Base-by-base conservation (phyloP, 1,140 invertebrate genomes). In the Chrysomallon squamiferum region DNA sequence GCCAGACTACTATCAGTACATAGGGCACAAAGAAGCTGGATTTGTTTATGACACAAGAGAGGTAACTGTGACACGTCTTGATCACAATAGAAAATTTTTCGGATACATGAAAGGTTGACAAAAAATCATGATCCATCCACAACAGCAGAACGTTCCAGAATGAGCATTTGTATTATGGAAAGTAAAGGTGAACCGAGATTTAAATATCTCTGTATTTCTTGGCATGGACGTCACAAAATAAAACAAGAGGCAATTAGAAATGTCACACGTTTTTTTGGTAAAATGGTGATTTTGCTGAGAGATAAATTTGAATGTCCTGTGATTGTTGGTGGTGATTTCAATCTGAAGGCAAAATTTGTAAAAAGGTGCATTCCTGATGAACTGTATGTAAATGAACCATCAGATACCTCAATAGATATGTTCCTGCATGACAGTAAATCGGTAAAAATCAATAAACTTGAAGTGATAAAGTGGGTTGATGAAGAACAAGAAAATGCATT, bases 291-390 rank as follows among this genome's bases (percentile, higher is more conserved):
- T 13, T 30, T 54, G 25, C 22, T 27, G 4, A 30, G 18, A 11
- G 50, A 54, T 5, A 22, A 54, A 30, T 25, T 20, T 25, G 15
- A 54, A 27, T 3, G n/a, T 27, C 50, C 50, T 3, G 1, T 54
- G 13, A 27, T 54, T 25, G 22, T 54, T 20, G 50, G 50, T 25
- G 50, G 50, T 22, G 50, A 54, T 22, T 54, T 54, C 50, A 54
- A 54, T 9, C 5, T 54, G 22, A 5, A 5, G 2, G 50, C 50
- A 27, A 13, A 2, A 15, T 11, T 2, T 27, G 50, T 54, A 11
- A 9, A 54, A 11, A 54, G 25, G 13, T 27, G 50, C 18, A 18
- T 54, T 2, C 50, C n/a, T 11, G 9, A 5, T 3, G n/a, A 54
- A 5, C 22, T 25, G 4, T 18, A 30, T 27, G 22, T 54, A 11